These are phyloP conservation scores for Atherix ibis DNA, from an alignment of 2,888 invertebrate genomes.

Conservation along the genomic window DNA sequence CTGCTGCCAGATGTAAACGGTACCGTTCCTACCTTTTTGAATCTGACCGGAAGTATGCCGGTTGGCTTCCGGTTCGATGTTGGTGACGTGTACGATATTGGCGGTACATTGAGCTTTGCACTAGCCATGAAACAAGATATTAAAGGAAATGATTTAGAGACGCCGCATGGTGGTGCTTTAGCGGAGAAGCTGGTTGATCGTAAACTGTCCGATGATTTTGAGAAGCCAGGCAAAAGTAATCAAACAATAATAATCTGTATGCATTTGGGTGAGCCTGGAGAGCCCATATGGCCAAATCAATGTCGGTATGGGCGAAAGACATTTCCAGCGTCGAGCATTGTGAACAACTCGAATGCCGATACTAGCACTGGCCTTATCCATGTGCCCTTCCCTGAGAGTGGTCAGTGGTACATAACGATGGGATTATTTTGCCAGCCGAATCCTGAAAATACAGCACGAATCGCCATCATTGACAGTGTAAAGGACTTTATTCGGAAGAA, in stretches of 20 bases:
- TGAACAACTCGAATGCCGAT: conserved; percentile 47
- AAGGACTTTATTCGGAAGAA: conserved; percentile 28
- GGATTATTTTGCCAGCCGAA: conserved; percentile 48
- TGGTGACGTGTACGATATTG: conserved; percentile 56
- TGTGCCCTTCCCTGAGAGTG: conserved; percentile 72
- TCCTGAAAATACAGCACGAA: conserved; percentile 32
- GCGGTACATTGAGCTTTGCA: conserved; percentile 61
- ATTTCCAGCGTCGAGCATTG: conserved; percentile 41
- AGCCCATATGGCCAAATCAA: conserved; percentile 44
- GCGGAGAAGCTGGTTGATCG: conserved; percentile 21
- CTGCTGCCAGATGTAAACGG: conserved; percentile 45
- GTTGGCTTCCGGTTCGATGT: conserved; percentile 54
- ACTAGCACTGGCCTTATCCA: conserved; percentile 45
- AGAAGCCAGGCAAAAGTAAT: conserved; percentile 18
- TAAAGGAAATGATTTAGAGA: conserved; percentile 12
- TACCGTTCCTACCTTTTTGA: conserved; percentile 47
- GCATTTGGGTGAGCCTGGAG: conserved; percentile 39
- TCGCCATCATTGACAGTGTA: conserved; percentile 27
- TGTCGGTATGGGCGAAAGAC: conserved; percentile 40
- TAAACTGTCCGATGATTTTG: conserved; percentile 8
- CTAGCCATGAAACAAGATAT: conserved; percentile 47
- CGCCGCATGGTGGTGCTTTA: background rate
- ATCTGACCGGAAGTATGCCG: conserved; percentile 47
- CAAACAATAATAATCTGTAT: conserved; percentile 45
- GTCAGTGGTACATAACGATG: conserved; percentile 64